A percentile compares a stretch with the other conserved stretches of the same genome.
phyloP scores from a whole-genome alignment of 2,113 vertebrate species.

The Petrocephalus microphthalmus region DNA sequence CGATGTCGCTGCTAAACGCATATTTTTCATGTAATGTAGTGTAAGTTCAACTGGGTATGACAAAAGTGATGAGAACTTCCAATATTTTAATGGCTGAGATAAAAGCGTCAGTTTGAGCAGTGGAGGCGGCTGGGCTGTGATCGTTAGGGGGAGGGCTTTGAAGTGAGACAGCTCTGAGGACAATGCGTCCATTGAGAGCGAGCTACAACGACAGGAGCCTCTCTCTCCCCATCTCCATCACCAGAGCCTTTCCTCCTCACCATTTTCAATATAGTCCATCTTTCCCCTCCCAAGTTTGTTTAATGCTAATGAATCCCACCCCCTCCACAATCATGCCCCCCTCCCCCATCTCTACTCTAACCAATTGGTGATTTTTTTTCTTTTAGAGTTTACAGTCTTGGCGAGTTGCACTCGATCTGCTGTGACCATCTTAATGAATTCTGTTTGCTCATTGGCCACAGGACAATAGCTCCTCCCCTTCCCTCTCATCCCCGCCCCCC shows the following conservation, averaged over 20 bases:
- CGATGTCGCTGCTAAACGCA: slow-evolving; percentile 35
- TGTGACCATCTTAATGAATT: slow-evolving; percentile 78
- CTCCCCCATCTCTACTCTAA: slow-evolving; percentile 42
- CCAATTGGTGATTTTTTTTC: slow-evolving; percentile 58
- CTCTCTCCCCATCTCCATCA: slow-evolving; percentile 28
- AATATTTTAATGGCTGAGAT: slow-evolving; percentile 68
- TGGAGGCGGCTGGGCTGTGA: slow-evolving; percentile 69
- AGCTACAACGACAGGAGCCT: slow-evolving; percentile 57
- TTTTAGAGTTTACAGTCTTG: slow-evolving; percentile 61
- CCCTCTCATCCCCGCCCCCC: slow-evolving; percentile 37
- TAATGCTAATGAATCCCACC: slow-evolving; percentile 60
- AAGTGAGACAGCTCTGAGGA: slow-evolving; percentile 71
- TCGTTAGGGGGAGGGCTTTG: slow-evolving; percentile 70
- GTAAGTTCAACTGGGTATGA: slow-evolving; percentile 63
- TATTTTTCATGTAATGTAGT: slow-evolving; percentile 53
- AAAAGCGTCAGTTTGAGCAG: slow-evolving; percentile 83
- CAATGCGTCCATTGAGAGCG: slow-evolving; percentile 72
- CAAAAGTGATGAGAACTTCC: slow-evolving; percentile 70
- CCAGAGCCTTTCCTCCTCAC: slow-evolving; percentile 12
- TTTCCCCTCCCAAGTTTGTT: slow-evolving; percentile 40
- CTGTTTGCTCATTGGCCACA: slow-evolving; percentile 78
- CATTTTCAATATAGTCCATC: slow-evolving; percentile 40
- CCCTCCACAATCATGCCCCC: slow-evolving; percentile 34
- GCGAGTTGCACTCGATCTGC: slow-evolving; percentile 65
- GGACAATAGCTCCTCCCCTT: slow-evolving; percentile 58